Evolutionary conservation across 2,113 vertebrate genomes (phyloP).

Genomic region (Odobenus rosmarus): DNA sequence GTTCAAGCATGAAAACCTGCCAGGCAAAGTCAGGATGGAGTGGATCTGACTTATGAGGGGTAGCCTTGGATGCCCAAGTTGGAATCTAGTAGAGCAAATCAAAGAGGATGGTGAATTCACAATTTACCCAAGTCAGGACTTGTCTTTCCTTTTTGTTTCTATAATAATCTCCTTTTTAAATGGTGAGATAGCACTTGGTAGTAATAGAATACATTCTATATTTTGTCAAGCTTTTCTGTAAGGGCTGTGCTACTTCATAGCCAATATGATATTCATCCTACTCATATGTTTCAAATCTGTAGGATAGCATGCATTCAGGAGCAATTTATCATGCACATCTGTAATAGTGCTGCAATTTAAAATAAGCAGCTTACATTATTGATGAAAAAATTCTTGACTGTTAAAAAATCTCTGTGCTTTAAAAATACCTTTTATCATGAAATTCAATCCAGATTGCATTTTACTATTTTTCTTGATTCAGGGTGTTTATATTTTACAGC

Average conservation of each 20-base stretch:
- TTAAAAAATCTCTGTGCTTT: constrained; percentile 63
- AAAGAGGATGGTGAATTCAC: not conserved
- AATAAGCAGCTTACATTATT: constrained; percentile 74
- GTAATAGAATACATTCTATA: not conserved
- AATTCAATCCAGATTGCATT: constrained; percentile 77
- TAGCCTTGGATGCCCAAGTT: not conserved
- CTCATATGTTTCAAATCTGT: constrained; percentile 81
- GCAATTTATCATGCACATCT: constrained; percentile 81
- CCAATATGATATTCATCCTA: constrained; percentile 66
- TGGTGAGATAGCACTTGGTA: not conserved
- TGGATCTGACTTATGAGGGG: not conserved
- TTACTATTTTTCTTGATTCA: constrained; percentile 68
- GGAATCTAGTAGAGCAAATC: not conserved
- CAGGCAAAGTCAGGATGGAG: not conserved
- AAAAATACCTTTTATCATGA: constrained; percentile 58
- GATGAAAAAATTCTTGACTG: constrained; percentile 65
- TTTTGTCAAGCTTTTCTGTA: constrained; percentile 53
- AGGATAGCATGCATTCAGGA: constrained; percentile 62
- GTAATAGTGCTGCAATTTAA: constrained; percentile 69
- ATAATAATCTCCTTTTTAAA: not conserved
- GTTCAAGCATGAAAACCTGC: not conserved
- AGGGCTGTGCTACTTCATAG: constrained; percentile 59
- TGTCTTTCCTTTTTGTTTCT: not conserved
- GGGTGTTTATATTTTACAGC: constrained; percentile 50
- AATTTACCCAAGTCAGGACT: not conserved